Evolutionary conservation across 2,113 vertebrate genomes (phyloP), one percentile per base, ranked within the genome.

Genomic region (Boulengeromyrus knoepffleri): DNA sequence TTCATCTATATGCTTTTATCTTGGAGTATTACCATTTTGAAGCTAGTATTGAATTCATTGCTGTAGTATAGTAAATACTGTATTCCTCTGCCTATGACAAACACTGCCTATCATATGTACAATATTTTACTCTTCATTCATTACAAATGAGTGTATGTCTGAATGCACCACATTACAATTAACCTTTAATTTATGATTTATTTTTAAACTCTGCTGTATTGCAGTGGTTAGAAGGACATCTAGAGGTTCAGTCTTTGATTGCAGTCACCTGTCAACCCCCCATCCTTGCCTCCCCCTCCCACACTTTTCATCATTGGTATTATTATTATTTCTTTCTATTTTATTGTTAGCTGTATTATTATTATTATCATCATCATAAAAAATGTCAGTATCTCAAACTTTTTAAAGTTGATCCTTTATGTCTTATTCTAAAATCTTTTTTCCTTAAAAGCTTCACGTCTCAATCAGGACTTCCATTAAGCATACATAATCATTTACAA

Each of bases 151-250:
- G 27, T 70, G n/a, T 15, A 74, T 77, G 31, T 77, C 70, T 77
- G 70, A 77, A 19, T 5, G 74, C 74, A 80, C 36, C 31, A 39
- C 5, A 39, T 42, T 19, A 19, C 74, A 31, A 87, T 87, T 36
- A 87, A 53, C 8, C 39, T 45, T 47, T 45, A 46, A 85, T 58
- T 36, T 53, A 2, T 89, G 56, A 53, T 62, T 62, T 89, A 62
- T 62, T 62, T 89, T 58, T 46, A 10, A 58, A 62, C 77, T 27
- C 15, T 88, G 52, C 80, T 90, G 31, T 85, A 46, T 56, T 88
- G 87, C 10, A 85, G 87, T 85, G 77, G 88, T 87, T 87, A 91
- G 84, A 91, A 88, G 90, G 49, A 52, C 46, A 89, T 84, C 85
- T 85, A 90, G 87, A 91, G 87, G 91, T 90, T 89, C 45, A 88